Base-by-base conservation (phyloP, 2,113 vertebrate genomes). In the Globicephala melas region DNA sequence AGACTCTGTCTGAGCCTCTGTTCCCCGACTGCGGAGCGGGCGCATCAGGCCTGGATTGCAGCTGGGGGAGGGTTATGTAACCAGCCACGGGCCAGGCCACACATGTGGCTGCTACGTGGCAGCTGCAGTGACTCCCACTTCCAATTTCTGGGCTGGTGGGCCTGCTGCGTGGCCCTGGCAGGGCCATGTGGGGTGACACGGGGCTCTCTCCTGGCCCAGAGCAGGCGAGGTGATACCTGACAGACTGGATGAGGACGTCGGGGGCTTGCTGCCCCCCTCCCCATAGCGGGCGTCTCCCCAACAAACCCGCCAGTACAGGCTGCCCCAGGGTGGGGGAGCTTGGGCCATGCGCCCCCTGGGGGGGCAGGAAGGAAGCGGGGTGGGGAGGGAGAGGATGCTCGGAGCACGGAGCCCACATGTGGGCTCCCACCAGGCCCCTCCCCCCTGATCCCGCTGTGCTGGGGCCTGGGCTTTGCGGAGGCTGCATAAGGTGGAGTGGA, bases 351-450 rank as follows among this genome's bases (percentile, higher is more conserved):
- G 10, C 17, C 31, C 77, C 77, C 11, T 21, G n/a, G 12, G 12
- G 12, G 25, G 50, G 20, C 76, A 28, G 2, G 14, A 25, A 17
- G n/a, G 33, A 25, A 2, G 50, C 4, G 6, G 14, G 15, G 5
- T 41, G 50, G 50, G 50, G 60, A 63, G 21, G 26, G 63, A 36
- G 31, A 7, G 28, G 18, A 2, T 1, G 2, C 31, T 47, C 0
- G 11, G 25, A 47, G 2, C 33, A 1, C 0, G 6, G 63, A 38
- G 62, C 55, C 12, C 14, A 1, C 4, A 1, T 1, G 11, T 15
- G 13, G 8, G 2, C 2, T 10, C 65, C 68, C 2, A 3, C 60
- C 2, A 26, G 55, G 41, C n/a, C 63, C 3, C 2, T 31, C 31
- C 63, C 36, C 2, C 6, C 55, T 2, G 20, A 28, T 8, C 9